These are phyloP conservation scores for Halcyon chelicuti DNA, from an alignment of 2,797 vertebrate species.

Conservation along the genomic window DNA sequence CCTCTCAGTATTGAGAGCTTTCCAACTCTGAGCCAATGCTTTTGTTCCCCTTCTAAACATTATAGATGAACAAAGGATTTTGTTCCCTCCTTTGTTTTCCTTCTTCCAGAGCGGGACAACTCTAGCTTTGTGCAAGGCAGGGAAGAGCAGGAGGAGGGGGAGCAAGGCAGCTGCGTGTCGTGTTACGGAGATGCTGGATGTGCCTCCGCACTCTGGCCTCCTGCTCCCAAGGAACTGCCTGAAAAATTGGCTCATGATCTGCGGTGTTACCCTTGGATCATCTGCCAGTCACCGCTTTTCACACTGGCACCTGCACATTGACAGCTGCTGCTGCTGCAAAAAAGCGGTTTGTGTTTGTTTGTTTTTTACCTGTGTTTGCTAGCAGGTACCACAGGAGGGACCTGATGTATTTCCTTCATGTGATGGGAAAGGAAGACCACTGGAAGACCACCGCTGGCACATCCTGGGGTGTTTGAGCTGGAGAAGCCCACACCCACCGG, in stretches of 20 bases:
- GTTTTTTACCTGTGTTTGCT: background rate
- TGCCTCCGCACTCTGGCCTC: background rate
- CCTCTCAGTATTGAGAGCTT: background rate
- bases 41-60: background rate
- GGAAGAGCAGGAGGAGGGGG: background rate
- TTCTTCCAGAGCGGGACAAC: background rate
- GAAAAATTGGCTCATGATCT: background rate
- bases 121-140: background rate
- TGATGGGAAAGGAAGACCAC: background rate
- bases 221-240: background rate
- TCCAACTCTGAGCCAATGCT: background rate
- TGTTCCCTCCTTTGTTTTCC: background rate
- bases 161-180: background rate
- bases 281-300: background rate
- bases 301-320: background rate
- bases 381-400: background rate
- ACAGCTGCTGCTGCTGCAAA: background rate
- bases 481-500: rapidly evolving
- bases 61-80: background rate
- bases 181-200: rapidly evolving
- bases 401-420: background rate
- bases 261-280: background rate
- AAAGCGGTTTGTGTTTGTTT: background rate
- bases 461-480: background rate
- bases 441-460: background rate